Base-by-base conservation (phyloP, 2,888 invertebrate genomes). In the Pemphredon lugubris region DNA sequence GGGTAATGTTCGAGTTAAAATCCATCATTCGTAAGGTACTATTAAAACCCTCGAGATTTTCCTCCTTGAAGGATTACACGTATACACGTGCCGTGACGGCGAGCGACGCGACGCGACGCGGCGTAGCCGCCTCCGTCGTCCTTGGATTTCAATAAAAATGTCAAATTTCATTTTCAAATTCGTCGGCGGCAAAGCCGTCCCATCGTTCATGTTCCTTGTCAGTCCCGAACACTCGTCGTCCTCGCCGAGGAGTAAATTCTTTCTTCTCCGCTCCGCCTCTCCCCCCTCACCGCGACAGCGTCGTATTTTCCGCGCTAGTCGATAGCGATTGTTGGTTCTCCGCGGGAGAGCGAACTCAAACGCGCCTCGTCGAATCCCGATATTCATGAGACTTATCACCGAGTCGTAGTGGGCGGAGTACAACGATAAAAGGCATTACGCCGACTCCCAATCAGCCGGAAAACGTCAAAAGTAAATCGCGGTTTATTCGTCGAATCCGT, bases 161-260 rank as follows among this genome's bases (percentile, higher is more conserved):
- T 83, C 83, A 83, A 80, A 83, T 83, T 83, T 78, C 75, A 81
- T 81, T 83, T 79, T 79, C 68, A 83, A 83, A 80, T 83, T 81
- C 61, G 72, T 59, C 67, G 55, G 21, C 59, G 67, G 45, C 64
- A 18, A 42, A 54, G 61, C 61, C 71, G 42, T 26, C 75, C 54
- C 74, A 79, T 79, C 77, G 72, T 80, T 79, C 79, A 75, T 77
- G 77, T 55, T 75, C 68, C 77, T 66, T 72, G 79, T 77, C 79
- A 76, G 58, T 40, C 13, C 21, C 53, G 58, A 44, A 37, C 37
- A 2, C 50, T 34, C 37, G 16, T 32, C 57, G 53, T 50, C 58
- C 32, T 37, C 14, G 16, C 18, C 32, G 18, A 30, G 23, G 13
- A 26, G 30, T 2, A 9, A 16, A 21, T 11, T 5, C n/a, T 44